Evolutionary conservation across 2,888 invertebrate species (phyloP).

Genomic region (Dicycla oo): DNA sequence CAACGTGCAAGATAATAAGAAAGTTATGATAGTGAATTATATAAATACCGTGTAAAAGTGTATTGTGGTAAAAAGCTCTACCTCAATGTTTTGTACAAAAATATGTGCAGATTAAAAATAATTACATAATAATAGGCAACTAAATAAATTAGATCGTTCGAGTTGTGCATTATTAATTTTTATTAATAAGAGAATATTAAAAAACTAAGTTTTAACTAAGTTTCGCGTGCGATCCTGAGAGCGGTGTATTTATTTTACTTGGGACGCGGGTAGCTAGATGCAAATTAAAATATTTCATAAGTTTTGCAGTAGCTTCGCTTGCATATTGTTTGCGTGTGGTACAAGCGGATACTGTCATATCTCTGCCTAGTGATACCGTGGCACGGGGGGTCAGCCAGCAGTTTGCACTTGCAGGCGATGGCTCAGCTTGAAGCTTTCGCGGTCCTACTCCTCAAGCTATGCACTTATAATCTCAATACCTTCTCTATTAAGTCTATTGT

Average conservation of each 20-base stretch:
- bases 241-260: conserved; percentile 64
- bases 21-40: conserved; percentile 7
- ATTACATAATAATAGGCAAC: conserved; percentile 30
- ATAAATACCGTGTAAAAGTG: conserved; percentile 39
- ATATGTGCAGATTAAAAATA: conserved; percentile 44
- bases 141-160: conserved; percentile 34
- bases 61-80: conserved; percentile 43
- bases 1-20: conserved; percentile 23
- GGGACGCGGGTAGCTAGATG: conserved; percentile 68
- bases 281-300: conserved; percentile 60
- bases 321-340: conserved; percentile 68
- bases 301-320: conserved; percentile 71
- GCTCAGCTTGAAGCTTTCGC: conserved; percentile 82
- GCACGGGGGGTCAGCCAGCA: conserved; percentile 75
- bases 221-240: conserved; percentile 63
- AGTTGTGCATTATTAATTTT: conserved; percentile 33
- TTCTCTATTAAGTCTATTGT: conserved; percentile 98
- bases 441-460: conserved; percentile 79
- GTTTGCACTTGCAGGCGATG: conserved; percentile 78
- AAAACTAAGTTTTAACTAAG: conserved; percentile 52
- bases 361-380: conserved; percentile 70
- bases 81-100: conserved; percentile 17
- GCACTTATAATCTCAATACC: conserved; percentile 90
- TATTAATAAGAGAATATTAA: conserved; percentile 4
- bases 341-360: conserved; percentile 71